Conservation (phyloP, 2,797 vertebrate genomes). For the Delichon dasypus region DNA sequence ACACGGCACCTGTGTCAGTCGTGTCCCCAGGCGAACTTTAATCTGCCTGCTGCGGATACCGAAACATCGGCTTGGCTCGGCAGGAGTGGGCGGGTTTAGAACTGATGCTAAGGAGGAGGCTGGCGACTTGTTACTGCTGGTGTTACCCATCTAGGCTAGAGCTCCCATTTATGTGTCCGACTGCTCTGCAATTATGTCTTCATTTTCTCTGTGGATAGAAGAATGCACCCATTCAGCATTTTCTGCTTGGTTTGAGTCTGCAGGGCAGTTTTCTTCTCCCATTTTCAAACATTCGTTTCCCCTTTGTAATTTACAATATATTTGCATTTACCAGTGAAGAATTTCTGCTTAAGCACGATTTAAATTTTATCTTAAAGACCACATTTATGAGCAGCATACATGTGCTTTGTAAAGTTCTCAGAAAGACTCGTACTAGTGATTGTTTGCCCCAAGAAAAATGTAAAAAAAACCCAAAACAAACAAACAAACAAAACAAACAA, state of each 20-base stretch:
- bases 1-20: fast-evolving
- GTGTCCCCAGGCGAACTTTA: neutral
- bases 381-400: neutral
- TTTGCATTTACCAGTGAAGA: neutral
- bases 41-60: fast-evolving
- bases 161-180: neutral
- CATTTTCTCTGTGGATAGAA: neutral
- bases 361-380: neutral
- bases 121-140: neutral
- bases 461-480: neutral
- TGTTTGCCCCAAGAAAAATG: neutral
- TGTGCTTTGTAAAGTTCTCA: neutral
- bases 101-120: neutral
- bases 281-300: neutral
- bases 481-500: too few relatives aligned
- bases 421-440: neutral
- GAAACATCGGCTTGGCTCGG: neutral
- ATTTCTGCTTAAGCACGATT: neutral
- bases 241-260: neutral
- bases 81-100: neutral
- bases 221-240: neutral
- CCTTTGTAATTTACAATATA: neutral
- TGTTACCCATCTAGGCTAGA: neutral
- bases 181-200: slow-evolving; percentile 41
- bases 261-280: slow-evolving; percentile 18